phyloP scores from a whole-genome alignment of 2,888 invertebrate species.

The Zele albiditarsus region DNA sequence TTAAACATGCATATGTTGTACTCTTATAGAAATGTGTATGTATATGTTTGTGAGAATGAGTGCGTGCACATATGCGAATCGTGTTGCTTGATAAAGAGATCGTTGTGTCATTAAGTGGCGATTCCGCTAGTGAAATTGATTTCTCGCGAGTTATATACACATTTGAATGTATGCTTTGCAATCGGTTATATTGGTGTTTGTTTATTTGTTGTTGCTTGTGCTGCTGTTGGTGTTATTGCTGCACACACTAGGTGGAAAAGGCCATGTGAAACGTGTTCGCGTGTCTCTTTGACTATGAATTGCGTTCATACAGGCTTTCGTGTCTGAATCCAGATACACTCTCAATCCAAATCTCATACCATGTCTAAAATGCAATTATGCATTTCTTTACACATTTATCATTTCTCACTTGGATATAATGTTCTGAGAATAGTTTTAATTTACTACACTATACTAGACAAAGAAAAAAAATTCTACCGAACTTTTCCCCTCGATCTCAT shows the following conservation, averaged over 20 bases:
- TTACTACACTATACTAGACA: background rate
- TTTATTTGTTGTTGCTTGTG: background rate
- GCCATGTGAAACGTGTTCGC: constrained; percentile 25
- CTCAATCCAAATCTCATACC: background rate
- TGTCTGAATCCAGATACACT: background rate
- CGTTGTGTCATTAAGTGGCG: background rate
- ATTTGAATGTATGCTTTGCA: constrained; percentile 2
- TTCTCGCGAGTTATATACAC: constrained; percentile 4
- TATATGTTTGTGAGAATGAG: background rate
- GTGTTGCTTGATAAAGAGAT: constrained; percentile 13
- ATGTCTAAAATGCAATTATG: background rate
- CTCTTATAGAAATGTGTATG: background rate
- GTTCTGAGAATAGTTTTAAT: background rate
- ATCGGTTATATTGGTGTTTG: background rate
- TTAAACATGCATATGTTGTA: background rate
- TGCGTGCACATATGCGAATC: background rate
- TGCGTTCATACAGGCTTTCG: background rate
- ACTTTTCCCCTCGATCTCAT: no score
- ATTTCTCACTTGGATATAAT: background rate
- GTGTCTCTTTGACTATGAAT: constrained; percentile 15
- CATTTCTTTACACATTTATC: background rate
- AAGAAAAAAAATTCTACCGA: no score
- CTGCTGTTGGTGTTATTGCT: background rate
- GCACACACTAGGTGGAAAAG: constrained; percentile 25
- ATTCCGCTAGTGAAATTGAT: constrained; percentile 22